phyloP scores from a whole-genome alignment of 2,797 vertebrate genomes.

The Chaunax sp. region DNA sequence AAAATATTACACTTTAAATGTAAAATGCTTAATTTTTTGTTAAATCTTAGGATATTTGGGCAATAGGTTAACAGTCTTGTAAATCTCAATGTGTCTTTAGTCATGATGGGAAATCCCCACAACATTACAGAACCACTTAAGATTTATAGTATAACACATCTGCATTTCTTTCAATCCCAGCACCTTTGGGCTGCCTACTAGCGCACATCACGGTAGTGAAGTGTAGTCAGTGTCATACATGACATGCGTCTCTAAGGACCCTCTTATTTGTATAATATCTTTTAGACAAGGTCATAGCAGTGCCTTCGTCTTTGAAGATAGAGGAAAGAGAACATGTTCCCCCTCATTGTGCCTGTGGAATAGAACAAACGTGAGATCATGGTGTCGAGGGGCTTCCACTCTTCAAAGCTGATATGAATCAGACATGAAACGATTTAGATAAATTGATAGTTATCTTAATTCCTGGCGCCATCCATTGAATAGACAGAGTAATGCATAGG shows the following conservation, averaged over 20 bases:
- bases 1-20: too few species aligned
- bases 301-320: constrained; percentile 84
- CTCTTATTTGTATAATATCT: constrained; percentile 94
- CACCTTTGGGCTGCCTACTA: constrained; percentile 90
- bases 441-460: constrained; percentile 79
- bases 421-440: constrained; percentile 80
- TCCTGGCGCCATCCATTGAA: constrained; percentile 56
- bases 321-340: constrained; percentile 76
- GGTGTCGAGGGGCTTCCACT: constrained; percentile 77
- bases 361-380: constrained; percentile 76
- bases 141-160: neutral
- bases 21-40: too few species aligned
- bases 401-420: constrained; percentile 82
- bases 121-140: neutral
- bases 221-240: constrained; percentile 97
- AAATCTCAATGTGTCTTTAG: too few species aligned
- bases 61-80: too few species aligned
- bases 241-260: constrained; percentile 92
- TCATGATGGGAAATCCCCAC: too few species aligned
- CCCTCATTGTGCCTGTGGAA: constrained; percentile 74
- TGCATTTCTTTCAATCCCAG: constrained; percentile 30
- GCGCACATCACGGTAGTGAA: constrained; percentile 89
- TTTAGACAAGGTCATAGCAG: constrained; percentile 97
- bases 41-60: too few species aligned
- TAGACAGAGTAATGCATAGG: constrained; percentile 42